Evolutionary conservation across 2,797 vertebrate species (phyloP), one percentile per base, ranked within the genome.

Genomic region (Falco novaeseelandiae): DNA sequence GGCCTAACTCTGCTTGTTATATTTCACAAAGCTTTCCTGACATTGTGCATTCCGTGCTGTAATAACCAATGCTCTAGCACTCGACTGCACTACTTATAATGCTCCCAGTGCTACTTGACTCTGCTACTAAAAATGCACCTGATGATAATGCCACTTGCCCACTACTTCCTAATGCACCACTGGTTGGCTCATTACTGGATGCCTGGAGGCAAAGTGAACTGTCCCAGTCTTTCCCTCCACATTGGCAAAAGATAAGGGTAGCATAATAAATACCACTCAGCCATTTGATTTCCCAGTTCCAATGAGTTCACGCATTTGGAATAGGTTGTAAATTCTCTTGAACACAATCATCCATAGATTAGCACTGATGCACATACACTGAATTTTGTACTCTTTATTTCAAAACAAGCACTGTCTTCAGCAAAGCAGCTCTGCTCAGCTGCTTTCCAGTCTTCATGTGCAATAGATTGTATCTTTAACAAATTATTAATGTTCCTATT

Each of bases 401-500:
- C 71, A 70, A 90, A 89, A 94, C 82, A 96, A 90, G 72, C 17
- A 51, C 62, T 82, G 65, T 86, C 83, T 95, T 91, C 91, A 73
- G 73, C 79, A 89, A 90, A 94, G 89, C 91, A 89, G 65, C 82
- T 91, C 82, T 78, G 85, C 73, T 94, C 81, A 88, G 61, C 87
- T 95, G 82, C 89, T 95, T 96, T 94, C 85, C 71, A 70, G 66
- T 94, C 90, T 93, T 91, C 84, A 30, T 92, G 69, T 96, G 93
- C 92, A 93, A 80, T 90, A 96, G 96, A 96, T 96, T 92, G 79
- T 93, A 95, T 97, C 97, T 95, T 96, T 97, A 96, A 96, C 92
- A 91, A 96, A 97, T 97, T 97, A 96, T 97, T 97, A 97, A 97
- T 95, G 92, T 92, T 96, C 86, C 84, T 83, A 91, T 94, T 97